Evolutionary conservation across 30 jellyfish, hydroid and myxozoan genomes (phyloP), one percentile per base, ranked within the genome.

Genomic region (Aurelia aurita complex sp. Pacific): DNA sequence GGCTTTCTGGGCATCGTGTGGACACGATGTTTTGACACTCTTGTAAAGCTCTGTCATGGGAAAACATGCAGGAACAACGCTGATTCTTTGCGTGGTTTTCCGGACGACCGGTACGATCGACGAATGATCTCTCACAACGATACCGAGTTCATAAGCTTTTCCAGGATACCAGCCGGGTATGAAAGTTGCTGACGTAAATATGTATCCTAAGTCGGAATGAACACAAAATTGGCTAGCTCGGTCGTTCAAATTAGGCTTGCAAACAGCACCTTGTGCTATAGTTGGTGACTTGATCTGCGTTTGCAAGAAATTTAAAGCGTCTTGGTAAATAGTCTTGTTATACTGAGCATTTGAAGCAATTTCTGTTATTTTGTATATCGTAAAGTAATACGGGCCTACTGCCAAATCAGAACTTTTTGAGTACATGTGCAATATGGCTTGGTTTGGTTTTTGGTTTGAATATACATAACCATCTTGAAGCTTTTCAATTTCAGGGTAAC

Each of bases 111-210:
- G 89, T 1, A 46, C 57, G 34, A 65, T 50, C 14, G 89, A 59
- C 1, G 89, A 79, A 66, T 42, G 36, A 79, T 79, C 89, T 67
- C 89, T 64, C 18, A 79, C 80, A 35, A 64, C 89, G 13, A 79
- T 14, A 15, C 63, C 80, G 13, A 79, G 68, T 10, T 65, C 80
- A 18, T 79, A 79, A 2, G 89, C 52, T 15, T 52, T 42, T 2
- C 80, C 80, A 5, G 50, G 61, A 50, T 64, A 38, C 78, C n/a
- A n/a, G 11, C 62, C 89, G 16, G 89, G 89, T 18, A 79, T 79
- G 50, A 64, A 79, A 8, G 63, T 65, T 14, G 38, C 52, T 18
- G 80, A 42, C 33, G 89, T 79, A 64, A 64, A 79, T 38, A 79
- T 18, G 68, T 79, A 79, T 4, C 89, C 89, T 33, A 17, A 66